Base-by-base conservation (phyloP, 1,140 invertebrate genomes). In the Cydia splendana region DNA sequence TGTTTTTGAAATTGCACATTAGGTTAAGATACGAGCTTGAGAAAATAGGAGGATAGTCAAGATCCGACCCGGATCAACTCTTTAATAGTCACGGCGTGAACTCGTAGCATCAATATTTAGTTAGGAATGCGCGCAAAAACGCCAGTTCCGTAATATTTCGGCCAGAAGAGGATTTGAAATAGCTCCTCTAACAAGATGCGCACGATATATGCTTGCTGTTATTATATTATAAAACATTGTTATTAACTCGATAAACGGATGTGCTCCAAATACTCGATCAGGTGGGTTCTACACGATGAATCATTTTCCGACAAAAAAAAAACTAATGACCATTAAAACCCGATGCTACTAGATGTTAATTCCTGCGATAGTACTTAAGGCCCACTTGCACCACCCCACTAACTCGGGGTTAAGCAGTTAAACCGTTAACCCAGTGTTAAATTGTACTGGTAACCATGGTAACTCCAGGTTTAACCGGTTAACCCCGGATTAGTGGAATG, bases 81-180 rank as follows among this genome's bases (percentile, higher is more conserved):
- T 57, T 57, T 62, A 51, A 20, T 30, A 79, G 76, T 83, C 81
- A 81, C 80, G 78, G 78, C 80, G 82, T 81, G 84, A 85, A 80
- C 76, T 75, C 76, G 79, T 73, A 83, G 65, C 80, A 87, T 87
- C 82, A 85, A 86, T 85, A 89, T 87, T 91, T 88, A 88, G 79
- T 77, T 84, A 84, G 82, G 86, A 87, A 90, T 90, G 87, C 87
- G 87, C 79, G 83, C 81, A 91, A 89, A 91, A 90, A 88, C 83
- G 34, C 78, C 65, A 86, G 84, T 88, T 90, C 89, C 89, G 88
- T 84, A 76, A 85, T 87, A 84, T 85, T 88, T 86, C 79, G 79
- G 81, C 75, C 76, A 80, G 79, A 79, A 69, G 67, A 71, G 34
- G 67, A 71, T 42, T 18, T n/a, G 15, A 13, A 71, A 71, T 71